Percentiles rank a stretch among this genome's conserved stretches.
Conservation (phyloP, 2,113 vertebrate genomes). For the Sylvicapra grimmia region DNA sequence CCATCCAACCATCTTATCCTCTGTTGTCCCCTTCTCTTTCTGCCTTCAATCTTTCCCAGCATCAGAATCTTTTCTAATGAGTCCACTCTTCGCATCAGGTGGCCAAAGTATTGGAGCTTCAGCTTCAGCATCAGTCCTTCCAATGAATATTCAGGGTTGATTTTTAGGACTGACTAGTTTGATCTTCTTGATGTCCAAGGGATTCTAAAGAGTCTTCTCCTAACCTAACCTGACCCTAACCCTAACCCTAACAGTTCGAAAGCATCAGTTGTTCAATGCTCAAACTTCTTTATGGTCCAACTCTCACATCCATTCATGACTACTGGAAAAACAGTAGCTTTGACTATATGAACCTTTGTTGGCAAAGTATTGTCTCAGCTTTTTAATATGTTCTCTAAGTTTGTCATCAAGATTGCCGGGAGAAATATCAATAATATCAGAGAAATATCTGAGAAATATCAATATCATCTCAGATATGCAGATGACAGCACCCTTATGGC, state of each 20-base stretch:
- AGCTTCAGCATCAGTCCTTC: not conserved
- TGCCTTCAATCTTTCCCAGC: not conserved
- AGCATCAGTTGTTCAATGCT: not conserved
- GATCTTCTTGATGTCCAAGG: not conserved
- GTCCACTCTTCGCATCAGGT: fast-evolving
- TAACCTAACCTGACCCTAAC: not conserved
- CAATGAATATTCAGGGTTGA: not conserved
- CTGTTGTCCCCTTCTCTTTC: not conserved
- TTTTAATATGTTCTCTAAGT: not conserved
- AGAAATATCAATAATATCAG: too few species aligned
- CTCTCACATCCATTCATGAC: not conserved
- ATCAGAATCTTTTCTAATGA: not conserved
- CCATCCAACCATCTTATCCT: not conserved
- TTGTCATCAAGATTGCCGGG: not conserved
- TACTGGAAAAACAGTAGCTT: not conserved
- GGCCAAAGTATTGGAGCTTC: not conserved
- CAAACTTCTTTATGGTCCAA: not conserved
- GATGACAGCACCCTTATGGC: too few species aligned
- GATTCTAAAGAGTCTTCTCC: not conserved
- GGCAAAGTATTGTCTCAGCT: not conserved
- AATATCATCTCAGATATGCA: too few species aligned
- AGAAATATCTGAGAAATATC: too few species aligned
- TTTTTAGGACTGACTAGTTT: not conserved
- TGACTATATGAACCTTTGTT: not conserved
- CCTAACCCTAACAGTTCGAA: not conserved